A percentile compares a stretch with the other conserved stretches of the same genome.
Evolutionary conservation across 1,140 invertebrate genomes (phyloP).

Genomic region (Copidosoma floridanum): DNA sequence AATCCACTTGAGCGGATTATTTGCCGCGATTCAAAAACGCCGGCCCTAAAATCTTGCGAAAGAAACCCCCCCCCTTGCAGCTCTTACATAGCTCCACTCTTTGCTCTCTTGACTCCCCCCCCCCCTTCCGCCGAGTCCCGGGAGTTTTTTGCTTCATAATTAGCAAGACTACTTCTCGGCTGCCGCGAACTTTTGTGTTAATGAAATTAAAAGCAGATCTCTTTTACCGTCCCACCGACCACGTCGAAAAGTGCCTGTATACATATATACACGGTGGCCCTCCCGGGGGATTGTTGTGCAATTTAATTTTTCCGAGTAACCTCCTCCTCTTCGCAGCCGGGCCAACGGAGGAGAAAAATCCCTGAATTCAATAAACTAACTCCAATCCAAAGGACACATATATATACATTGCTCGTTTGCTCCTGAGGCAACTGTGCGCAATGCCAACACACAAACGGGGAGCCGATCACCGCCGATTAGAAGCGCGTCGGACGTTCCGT

Average conservation of each 20-base stretch:
- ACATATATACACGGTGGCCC: background rate
- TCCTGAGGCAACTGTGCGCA: too few species aligned
- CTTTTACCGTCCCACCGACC: too few species aligned
- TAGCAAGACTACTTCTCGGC: slow-evolving; percentile 16
- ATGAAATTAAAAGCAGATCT: slow-evolving; percentile 7
- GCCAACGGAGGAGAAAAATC: too few species aligned
- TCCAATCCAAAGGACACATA: too few species aligned
- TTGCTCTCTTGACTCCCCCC: background rate
- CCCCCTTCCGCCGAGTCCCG: background rate
- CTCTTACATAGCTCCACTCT: background rate
- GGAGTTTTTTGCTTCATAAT: slow-evolving; percentile 14
- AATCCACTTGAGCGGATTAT: slow-evolving; percentile 20
- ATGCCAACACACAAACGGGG: background rate
- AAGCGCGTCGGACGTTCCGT: slow-evolving; percentile 9
- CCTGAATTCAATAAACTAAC: too few species aligned
- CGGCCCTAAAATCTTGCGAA: slow-evolving; percentile 1
- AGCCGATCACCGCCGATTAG: slow-evolving; percentile 17
- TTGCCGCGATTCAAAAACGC: slow-evolving; percentile 17
- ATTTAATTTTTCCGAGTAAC: background rate
- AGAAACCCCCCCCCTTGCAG: slow-evolving; percentile 3
- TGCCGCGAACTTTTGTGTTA: slow-evolving; percentile 2
- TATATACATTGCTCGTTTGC: too few species aligned
- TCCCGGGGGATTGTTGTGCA: too few species aligned
- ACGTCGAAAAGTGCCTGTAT: background rate
- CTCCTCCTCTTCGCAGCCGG: too few species aligned